A percentile compares a stretch with the other conserved stretches of the same genome.
phyloP scores from a whole-genome alignment of 2,888 invertebrate genomes.

The Isoperla grammatica region DNA sequence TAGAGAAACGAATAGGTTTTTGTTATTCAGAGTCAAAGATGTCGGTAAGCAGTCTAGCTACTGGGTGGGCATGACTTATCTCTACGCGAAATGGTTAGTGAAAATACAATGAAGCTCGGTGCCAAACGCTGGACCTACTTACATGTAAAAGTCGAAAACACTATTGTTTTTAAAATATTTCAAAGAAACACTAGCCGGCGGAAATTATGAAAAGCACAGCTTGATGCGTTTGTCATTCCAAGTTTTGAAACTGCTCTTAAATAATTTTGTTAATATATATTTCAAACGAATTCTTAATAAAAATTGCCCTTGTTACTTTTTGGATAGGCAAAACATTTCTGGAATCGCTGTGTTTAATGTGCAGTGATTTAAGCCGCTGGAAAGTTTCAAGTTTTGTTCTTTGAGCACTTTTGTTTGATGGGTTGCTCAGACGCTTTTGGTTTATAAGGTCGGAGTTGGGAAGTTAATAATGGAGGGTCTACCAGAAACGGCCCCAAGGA shows the following conservation, averaged over 20 bases:
- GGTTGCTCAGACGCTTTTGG: neutral
- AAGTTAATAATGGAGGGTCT: slow-evolving; percentile 1
- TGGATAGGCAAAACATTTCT: neutral
- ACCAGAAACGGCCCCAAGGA: neutral
- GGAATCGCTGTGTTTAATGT: neutral
- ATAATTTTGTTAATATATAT: neutral
- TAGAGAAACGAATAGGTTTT: too few species aligned
- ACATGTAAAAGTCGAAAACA: too few species aligned
- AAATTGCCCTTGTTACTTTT: neutral
- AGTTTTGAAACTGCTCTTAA: neutral
- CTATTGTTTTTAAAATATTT: too few species aligned
- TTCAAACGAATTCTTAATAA: neutral
- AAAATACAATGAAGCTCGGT: too few species aligned
- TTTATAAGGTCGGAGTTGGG: neutral
- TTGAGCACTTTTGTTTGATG: slow-evolving; percentile 6
- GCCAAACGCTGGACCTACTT: too few species aligned
- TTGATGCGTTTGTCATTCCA: neutral
- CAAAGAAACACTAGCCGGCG: neutral
- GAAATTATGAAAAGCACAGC: neutral
- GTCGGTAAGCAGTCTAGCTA: too few species aligned
- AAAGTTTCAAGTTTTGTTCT: neutral
- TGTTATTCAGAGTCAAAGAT: too few species aligned
- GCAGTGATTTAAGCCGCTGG: neutral
- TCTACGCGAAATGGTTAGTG: too few species aligned
- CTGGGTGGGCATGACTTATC: too few species aligned